A percentile compares a stretch with the other conserved stretches of the same genome.
phyloP scores from a whole-genome alignment of 2,888 invertebrate species.

The Troilus luridus region DNA sequence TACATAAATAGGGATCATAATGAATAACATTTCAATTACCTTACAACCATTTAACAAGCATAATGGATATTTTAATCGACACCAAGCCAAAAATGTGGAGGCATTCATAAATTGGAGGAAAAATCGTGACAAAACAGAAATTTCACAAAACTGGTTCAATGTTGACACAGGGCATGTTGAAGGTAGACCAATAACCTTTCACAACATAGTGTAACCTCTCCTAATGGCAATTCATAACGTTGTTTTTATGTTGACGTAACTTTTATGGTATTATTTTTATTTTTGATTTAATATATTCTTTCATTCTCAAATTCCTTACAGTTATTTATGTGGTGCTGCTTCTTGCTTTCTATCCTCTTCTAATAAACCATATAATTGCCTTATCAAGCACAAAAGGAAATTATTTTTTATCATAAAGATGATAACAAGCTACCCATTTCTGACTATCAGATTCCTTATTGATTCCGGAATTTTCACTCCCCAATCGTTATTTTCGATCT shows the following conservation, averaged over 20 bases:
- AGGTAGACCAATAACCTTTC: slow-evolving; percentile 16
- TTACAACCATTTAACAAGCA: slow-evolving; percentile 33
- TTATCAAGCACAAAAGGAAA: background rate
- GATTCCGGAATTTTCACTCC: background rate
- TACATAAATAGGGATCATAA: background rate
- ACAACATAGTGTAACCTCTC: background rate
- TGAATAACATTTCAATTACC: background rate
- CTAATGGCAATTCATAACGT: background rate
- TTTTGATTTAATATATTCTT: background rate
- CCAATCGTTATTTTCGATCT: background rate
- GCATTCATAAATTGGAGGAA: background rate
- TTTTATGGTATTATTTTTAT: background rate
- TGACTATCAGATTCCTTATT: background rate
- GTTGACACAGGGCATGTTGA: background rate
- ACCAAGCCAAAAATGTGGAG: background rate
- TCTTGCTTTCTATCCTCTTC: background rate
- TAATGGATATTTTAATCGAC: background rate
- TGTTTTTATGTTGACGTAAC: background rate
- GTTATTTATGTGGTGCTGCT: background rate
- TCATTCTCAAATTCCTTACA: background rate
- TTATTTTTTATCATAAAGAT: background rate
- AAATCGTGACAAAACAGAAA: background rate
- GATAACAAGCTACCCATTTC: background rate
- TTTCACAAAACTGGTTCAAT: background rate
- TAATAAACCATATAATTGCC: background rate